Percentiles rank a stretch among this genome's conserved stretches.
Evolutionary conservation across 2,113 vertebrate genomes (phyloP).

Genomic region (Anhinga rufa): DNA sequence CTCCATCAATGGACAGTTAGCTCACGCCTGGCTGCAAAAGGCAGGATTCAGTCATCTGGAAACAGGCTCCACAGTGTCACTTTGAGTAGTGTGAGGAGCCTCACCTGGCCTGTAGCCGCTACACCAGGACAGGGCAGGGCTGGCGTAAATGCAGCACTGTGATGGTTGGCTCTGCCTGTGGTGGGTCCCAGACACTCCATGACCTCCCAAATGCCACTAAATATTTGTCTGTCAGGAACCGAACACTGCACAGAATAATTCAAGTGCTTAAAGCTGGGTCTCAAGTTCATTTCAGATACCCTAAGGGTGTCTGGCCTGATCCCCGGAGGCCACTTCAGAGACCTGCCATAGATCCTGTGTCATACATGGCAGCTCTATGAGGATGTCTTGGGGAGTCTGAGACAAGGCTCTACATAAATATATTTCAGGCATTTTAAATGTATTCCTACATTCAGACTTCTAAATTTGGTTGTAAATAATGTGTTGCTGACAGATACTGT

Average conservation of each 20-base stretch:
- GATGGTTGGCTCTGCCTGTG: background rate
- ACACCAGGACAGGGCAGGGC: background rate
- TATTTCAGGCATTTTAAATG: background rate
- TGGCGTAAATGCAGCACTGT: background rate
- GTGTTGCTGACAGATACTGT: background rate
- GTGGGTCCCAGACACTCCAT: background rate
- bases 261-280: background rate
- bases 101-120: too few relatives aligned
- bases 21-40: background rate
- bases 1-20: background rate
- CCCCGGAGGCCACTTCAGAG: background rate
- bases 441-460: background rate
- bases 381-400: background rate
- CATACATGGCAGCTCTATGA: background rate
- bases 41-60: background rate
- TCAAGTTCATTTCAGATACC: background rate
- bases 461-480: background rate
- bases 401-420: background rate
- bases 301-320: background rate
- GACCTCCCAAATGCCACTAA: background rate
- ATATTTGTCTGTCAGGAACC: background rate
- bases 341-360: background rate
- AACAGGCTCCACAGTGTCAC: background rate
- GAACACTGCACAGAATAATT: background rate
- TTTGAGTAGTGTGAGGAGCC: background rate